Conservation (phyloP, 2,888 invertebrate species). For the Limnephilus lunatus region DNA sequence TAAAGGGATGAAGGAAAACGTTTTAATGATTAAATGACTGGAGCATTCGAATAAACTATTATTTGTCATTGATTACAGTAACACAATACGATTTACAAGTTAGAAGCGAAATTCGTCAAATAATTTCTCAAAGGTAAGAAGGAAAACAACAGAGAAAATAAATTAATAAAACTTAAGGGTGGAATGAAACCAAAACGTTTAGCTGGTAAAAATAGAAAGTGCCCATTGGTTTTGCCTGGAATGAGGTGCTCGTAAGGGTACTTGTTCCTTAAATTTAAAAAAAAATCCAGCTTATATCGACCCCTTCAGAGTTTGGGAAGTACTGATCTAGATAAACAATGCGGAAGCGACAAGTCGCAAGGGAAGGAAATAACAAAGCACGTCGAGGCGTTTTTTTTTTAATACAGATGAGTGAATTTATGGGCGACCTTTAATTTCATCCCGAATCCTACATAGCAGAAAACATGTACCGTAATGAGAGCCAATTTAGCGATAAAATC, state of each 20-base stretch:
- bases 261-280: not conserved
- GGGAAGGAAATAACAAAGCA: constrained; percentile 31
- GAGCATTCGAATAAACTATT: too few species aligned
- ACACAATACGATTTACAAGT: too few species aligned
- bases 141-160: too few species aligned
- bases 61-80: too few species aligned
- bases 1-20: too few species aligned
- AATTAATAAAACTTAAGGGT: not conserved
- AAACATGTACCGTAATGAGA: not conserved
- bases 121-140: too few species aligned
- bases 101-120: too few species aligned
- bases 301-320: not conserved
- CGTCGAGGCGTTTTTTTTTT: not conserved
- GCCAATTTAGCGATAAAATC: not conserved
- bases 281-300: not conserved
- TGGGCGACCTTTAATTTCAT: not conserved
- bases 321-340: not conserved
- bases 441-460: not conserved
- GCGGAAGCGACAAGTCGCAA: constrained; percentile 17
- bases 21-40: too few species aligned
- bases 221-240: too few species aligned
- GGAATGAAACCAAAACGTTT: not conserved
- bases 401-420: not conserved
- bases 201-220: not conserved
- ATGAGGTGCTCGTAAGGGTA: too few species aligned